Evolutionary conservation across 2,113 vertebrate species (phyloP), one percentile per base, ranked within the genome.

Genomic region (Suricata suricatta): DNA sequence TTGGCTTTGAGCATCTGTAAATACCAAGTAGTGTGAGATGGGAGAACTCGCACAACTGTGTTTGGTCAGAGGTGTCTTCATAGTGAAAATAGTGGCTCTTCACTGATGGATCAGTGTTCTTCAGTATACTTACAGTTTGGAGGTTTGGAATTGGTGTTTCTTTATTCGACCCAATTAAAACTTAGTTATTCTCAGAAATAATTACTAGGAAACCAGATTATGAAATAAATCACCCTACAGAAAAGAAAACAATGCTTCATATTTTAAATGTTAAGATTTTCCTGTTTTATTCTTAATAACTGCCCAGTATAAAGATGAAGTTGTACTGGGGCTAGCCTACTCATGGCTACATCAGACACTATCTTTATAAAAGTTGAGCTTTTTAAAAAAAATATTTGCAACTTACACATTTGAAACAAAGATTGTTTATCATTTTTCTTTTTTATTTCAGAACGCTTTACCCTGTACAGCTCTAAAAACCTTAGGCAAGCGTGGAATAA

Each of bases 401-500:
- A 52, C 72, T 11, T 96, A 33, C 64, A 50, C n/a, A 52, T 44
- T 69, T 66, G 50, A 88, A 97, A 84, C 25, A 88, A 96, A 97
- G 77, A 76, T 90, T 93, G 69, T 76, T 97, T 93, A 96, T 85
- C 64, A n/a, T 83, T 96, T 97, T 95, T 97, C 95, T 97, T 97
- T 98, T 97, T 92, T 98, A 81, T 99, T 98, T 63, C 99, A 99
- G 99, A 99, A 82, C 99, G 99, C 35, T 99, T 99, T 98, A 99
- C 99, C 41, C 99, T 99, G 91, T 99, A 99, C 93, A 99, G 99
- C 97, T 98, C 99, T 93, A 99, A 99, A 99, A 99, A 99, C 98
- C 99, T 99, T 97, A 99, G 99, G 98, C 99, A 99, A 99, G 99
- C 99, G 16, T 99, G 99, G 99, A 99, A 99, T 98, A 99, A 99